Base-by-base conservation (phyloP, 2,113 vertebrate genomes). In the Herpetotheres cachinnans region DNA sequence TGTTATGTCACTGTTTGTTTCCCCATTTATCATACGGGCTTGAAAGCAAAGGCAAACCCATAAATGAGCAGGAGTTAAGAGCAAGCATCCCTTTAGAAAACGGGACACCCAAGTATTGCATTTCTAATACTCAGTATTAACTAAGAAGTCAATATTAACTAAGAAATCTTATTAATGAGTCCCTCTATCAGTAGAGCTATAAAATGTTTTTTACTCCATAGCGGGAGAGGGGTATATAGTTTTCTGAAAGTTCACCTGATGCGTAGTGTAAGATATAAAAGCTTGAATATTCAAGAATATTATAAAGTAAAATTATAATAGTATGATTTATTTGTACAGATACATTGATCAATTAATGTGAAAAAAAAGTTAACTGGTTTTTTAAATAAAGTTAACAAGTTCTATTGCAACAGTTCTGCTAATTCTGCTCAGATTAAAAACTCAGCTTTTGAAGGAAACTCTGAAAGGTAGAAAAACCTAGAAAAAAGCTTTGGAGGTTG, bases 11-110 rank as follows among this genome's bases (percentile, higher is more conserved):
- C 12, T 11, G 44, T 91, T 86, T 86, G 25, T 78, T 87, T 84
- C 74, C 54, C 38, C 44, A 59, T 78, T 86, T 66, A 93, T 86
- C 83, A 91, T 44, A 88, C 16, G 18, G 72, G 36, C 55, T 74
- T 95, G 88, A 97, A 96, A 94, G 73, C 49, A 77, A 66, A 86
- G 29, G 72, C 50, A 74, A 90, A 55, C 26, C 63, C 76, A 74
- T 78, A 95, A 96, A 82, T 34, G 50, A 83, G 30, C 21, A 55
- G 76, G 55, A 84, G 72, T 90, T 96, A 80, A 95, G 59, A 93
- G 69, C 50, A 92, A 89, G 71, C 76, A 73, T 71, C 72, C 36
- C 73, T 85, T 88, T 38, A 88, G 46, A 81, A 87, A 92, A 78
- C 5, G 59, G 47, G 66, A 82, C 9, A 13, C 70, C 38, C 24